Evolutionary conservation across 2,797 vertebrate genomes (phyloP), one percentile per base, ranked within the genome.

Genomic region (Triplophysa bombifrons): DNA sequence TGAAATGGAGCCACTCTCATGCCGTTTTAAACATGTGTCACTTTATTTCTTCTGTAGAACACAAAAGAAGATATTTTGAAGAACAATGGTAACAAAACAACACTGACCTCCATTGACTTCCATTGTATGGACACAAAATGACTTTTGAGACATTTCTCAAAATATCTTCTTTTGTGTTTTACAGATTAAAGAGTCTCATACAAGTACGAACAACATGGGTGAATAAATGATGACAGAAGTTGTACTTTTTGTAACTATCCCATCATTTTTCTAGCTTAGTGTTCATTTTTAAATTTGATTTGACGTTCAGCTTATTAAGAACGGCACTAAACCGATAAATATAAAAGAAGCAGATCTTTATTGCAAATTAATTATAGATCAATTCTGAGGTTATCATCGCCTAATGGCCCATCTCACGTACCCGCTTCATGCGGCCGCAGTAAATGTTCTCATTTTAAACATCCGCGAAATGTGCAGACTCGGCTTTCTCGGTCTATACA

Each of bases 401-500:
- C n/a, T 22, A 70, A 69, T 51, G 25, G 55, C 17, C 66, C 10
- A 1, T 69, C 41, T 22, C 13, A 50, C 22, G 55, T 55, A 38
- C 25, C 11, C 27, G n/a, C 56, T 69, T 60, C 19, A 69, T 22
- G 25, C 30, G 13, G 5, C 27, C 53, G 38, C 22, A 20, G 66
- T 38, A 38, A 70, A 78, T 69, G 41, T 70, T 61, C 75, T 20
- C 66, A 51, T 38, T 63, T 78, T 61, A 70, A 70, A 2, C 41
- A 34, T 78, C 64, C 46, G 11, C 46, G 51, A 67, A 56, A 76
- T 41, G 12, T 61, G 6, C 38, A 46, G 53, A 58, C 86, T 78
- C 3, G 7, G 44, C 50, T 65, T 58, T 72, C 51, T 56, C 3
- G 3, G 25, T 72, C 51, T 34, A 41, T 48, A 73, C 60, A 72